Evolutionary conservation across 2,113 vertebrate genomes (phyloP), one percentile per base, ranked within the genome.

Genomic region (Alosa alosa): DNA sequence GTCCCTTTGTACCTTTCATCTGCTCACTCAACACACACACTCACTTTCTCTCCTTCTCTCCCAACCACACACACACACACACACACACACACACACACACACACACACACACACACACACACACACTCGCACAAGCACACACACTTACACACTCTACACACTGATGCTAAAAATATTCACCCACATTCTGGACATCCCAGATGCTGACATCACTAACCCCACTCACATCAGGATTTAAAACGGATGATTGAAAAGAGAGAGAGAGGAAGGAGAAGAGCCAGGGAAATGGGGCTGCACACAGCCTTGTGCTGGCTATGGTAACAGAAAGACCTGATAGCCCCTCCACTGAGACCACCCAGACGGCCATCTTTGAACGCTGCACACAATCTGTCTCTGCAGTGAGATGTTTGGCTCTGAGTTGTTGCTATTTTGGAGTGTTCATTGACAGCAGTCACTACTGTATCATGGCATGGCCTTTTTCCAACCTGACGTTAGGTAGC

Each of bases 141-240:
- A 11, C 47, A 49, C 6, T 8, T 47, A 47, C 47, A 49, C 47
- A 49, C 47, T 49, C 41, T 36, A 36, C 36, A 49, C 7, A 84
- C 82, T 39, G 64, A 86, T 82, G 87, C 86, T 90, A 88, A 88
- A 88, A 90, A 88, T 88, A 88, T 81, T 46, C 64, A 81, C 45
- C 84, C 83, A 86, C 85, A 25, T 88, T 88, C 84, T 88, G 87
- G 86, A 83, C 84, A 84, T 90, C 86, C 87, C 84, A 87, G 87
- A 86, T 83, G 86, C 86, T 90, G 89, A 90, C 84, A 86, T 88
- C 87, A 88, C 86, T 83, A 83, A 85, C 72, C 64, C 50, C 50
- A 47, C 52, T 84, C 82, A 11, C 72, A 82, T 22, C 82, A 83
- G 87, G 81, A 90, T 87, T 90, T 90, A 47, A 81, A 83, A 31